These are phyloP conservation scores for Buphagus erythrorhynchus DNA, from an alignment of 2,797 vertebrate species.

Conservation along the genomic window DNA sequence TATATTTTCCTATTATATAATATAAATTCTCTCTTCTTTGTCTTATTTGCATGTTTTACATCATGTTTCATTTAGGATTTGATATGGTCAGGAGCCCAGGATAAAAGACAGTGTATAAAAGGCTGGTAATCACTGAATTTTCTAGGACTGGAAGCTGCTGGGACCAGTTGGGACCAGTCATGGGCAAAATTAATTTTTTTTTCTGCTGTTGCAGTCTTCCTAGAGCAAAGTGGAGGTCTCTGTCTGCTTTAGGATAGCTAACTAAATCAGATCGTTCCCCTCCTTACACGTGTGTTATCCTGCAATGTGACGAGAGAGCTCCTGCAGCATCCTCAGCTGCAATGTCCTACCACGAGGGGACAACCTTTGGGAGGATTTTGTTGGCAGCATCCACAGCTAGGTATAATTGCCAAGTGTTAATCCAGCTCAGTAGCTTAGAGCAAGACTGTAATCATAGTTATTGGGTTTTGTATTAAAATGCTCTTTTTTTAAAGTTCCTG, in stretches of 20 bases:
- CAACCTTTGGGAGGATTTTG: neutral
- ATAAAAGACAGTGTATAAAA: slow-evolving; percentile 12
- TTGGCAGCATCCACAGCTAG: neutral
- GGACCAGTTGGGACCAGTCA: neutral
- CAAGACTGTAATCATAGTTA: neutral
- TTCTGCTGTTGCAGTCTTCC: slow-evolving; percentile 72
- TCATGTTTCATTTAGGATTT: slow-evolving; percentile 39
- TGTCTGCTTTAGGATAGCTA: slow-evolving; percentile 72
- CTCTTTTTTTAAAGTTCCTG: neutral
- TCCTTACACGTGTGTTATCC: slow-evolving; percentile 33
- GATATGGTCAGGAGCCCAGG: neutral
- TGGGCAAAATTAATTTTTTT: slow-evolving; percentile 59
- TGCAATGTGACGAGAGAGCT: rapidly evolving
- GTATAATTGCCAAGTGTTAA: neutral
- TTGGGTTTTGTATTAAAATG: neutral
- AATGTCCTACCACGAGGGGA: neutral
- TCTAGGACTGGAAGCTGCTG: slow-evolving; percentile 73
- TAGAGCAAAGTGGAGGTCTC: slow-evolving; percentile 78
- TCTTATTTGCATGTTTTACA: slow-evolving; percentile 37
- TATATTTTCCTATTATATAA: neutral
- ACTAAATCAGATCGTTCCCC: slow-evolving; percentile 75
- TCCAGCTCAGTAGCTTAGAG: neutral
- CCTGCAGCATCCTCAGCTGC: neutral
- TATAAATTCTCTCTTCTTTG: neutral
- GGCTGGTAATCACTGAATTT: neutral